phyloP scores from a whole-genome alignment of 2,113 vertebrate species.

The Parotia lawesii region DNA sequence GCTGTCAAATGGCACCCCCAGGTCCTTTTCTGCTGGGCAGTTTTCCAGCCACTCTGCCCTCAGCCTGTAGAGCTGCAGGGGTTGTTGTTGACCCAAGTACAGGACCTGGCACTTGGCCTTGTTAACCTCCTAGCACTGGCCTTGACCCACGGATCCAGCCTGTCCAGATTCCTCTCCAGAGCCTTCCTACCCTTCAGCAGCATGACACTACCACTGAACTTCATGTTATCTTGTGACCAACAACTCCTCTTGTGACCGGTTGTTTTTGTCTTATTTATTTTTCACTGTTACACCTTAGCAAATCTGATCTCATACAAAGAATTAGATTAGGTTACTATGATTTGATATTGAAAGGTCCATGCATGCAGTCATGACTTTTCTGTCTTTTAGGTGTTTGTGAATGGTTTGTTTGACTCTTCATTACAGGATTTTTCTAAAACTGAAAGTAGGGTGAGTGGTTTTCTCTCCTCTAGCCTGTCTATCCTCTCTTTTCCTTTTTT shows the following conservation, averaged over 20 bases:
- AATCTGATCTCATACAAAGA: not conserved
- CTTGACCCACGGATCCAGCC: not conserved
- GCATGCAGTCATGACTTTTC: not conserved
- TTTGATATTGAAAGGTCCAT: not conserved
- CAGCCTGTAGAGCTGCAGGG: fast-evolving
- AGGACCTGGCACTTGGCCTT: not conserved
- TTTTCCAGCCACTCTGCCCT: not conserved
- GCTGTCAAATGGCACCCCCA: fast-evolving
- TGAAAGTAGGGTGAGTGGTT: not conserved
- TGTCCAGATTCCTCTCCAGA: not conserved
- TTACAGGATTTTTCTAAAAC: not conserved
- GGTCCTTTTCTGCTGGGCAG: fast-evolving
- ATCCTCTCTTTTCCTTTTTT: not conserved
- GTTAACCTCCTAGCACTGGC: not conserved
- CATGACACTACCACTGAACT: not conserved
- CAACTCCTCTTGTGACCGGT: fast-evolving
- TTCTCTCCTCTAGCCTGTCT: not conserved
- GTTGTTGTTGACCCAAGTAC: not conserved
- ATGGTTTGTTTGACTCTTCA: not conserved
- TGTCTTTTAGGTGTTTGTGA: not conserved
- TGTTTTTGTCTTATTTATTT: not conserved
- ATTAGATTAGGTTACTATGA: not conserved
- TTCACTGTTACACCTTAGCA: not conserved
- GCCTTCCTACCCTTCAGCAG: not conserved
- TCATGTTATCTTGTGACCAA: not conserved